Percentiles rank a stretch among this genome's conserved stretches.
phyloP scores from a whole-genome alignment of 2,888 invertebrate genomes.

The Philereme vetulata region DNA sequence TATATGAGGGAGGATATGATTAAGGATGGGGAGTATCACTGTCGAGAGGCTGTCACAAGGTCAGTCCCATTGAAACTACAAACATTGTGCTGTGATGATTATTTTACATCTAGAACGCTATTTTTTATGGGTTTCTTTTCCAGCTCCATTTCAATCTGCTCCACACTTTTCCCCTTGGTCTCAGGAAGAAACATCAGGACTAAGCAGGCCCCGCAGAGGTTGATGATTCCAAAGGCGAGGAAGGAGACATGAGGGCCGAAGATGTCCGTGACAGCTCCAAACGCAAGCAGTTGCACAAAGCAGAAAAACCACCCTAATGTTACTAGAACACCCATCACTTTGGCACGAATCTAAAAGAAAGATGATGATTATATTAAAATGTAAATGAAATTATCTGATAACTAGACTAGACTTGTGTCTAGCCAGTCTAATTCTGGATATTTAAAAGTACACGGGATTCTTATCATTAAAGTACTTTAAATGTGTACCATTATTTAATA shows the following conservation, averaged over 20 bases:
- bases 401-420: no score
- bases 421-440: no score
- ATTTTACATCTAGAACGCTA: background rate
- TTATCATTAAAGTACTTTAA: no score
- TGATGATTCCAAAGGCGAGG: slow-evolving; percentile 57
- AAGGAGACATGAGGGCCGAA: slow-evolving; percentile 62
- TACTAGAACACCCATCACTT: slow-evolving; percentile 51
- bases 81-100: background rate
- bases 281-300: slow-evolving; percentile 49
- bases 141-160: slow-evolving; percentile 54
- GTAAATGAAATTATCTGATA: no score
- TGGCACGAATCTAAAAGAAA: slow-evolving; percentile 56
- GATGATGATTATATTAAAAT: no score
- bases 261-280: slow-evolving; percentile 41
- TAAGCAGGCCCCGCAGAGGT: slow-evolving; percentile 53
- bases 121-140: slow-evolving; percentile 24
- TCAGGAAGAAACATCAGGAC: slow-evolving; percentile 62
- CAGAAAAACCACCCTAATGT: slow-evolving; percentile 50
- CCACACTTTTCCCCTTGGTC: slow-evolving; percentile 66
- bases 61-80: no score
- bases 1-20: no score
- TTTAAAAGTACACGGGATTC: no score
- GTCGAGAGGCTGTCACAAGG: no score
- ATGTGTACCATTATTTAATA: no score
- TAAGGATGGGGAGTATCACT: no score